Evolutionary conservation across 2,113 vertebrate genomes (phyloP), one percentile per base, ranked within the genome.

Genomic region (Odobenus rosmarus): DNA sequence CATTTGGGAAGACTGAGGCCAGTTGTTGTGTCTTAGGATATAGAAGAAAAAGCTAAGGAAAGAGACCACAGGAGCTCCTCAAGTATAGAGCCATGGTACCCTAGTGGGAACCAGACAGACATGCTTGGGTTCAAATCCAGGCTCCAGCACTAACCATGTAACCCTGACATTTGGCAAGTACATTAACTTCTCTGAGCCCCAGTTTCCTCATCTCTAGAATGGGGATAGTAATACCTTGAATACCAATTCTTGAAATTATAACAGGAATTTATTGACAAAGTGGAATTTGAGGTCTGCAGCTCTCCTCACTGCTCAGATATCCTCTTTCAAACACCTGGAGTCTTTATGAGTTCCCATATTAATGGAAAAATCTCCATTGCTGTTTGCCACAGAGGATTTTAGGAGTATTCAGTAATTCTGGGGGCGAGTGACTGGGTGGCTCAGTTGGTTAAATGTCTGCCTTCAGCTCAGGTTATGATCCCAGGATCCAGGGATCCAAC

Each of bases 201-300:
- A 61, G 6, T 82, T 93, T 82, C 36, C 55, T 85, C 36, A 57
- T 67, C 18, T 69, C 18, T 39, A 80, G 57, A 53, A 87, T 18
- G 31, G 57, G 28, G 21, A 87, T 82, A 77, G 31, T 57, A 76
- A 57, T 42, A 71, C 39, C 23, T 21, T 28, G 7, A 77, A 49
- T 49, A 77, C 42, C 74, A 77, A 31, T 31, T 77, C 74, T 77
- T 31, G 74, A 77, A 77, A 77, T 49, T 77, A 31, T 31, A 77
- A 49, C 26, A 49, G 74, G 14, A 93, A 87, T 77, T n/a, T 91
- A 93, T 83, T 23, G 61, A 74, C 71, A 79, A 91, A 67, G 91
- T 79, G 33, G 57, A 83, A 87, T 95, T 51, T 24, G 31, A 82
- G 33, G 53, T 57, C 76, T 51, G 51, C 13, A 42, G 61, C 53